Conservation (phyloP, 2,113 vertebrate species). For the Desmodus rotundus region DNA sequence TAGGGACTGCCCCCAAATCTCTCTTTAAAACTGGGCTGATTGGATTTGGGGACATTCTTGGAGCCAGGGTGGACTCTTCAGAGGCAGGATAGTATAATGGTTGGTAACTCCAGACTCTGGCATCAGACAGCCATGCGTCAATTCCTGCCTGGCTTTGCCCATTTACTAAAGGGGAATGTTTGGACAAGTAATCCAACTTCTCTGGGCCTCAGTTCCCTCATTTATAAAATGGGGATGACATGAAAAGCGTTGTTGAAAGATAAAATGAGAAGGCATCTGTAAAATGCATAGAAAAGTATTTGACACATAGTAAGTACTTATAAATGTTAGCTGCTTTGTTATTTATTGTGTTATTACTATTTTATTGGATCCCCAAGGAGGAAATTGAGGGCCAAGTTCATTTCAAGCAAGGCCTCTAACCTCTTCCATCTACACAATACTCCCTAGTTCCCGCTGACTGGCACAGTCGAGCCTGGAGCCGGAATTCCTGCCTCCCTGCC, state of each 20-base stretch:
- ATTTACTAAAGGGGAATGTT: background rate
- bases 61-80: background rate
- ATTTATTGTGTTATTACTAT: background rate
- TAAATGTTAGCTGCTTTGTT: background rate
- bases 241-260: background rate
- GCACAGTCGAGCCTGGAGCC: no score
- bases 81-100: background rate
- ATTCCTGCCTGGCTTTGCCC: background rate
- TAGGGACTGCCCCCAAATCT: background rate
- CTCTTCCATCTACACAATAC: background rate
- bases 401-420: background rate
- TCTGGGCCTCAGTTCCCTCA: background rate
- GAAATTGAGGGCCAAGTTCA: background rate
- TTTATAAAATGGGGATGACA: background rate
- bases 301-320: background rate
- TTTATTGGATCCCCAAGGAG: background rate
- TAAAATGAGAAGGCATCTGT: background rate
- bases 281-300: background rate
- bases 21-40: background rate
- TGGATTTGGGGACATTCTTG: background rate
- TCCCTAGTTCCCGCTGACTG: background rate
- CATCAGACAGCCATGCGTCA: background rate
- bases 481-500: background rate
- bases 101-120: background rate
- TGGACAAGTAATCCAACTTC: background rate